These are phyloP conservation scores for Apteryx mantelli DNA, from an alignment of 2,113 vertebrate genomes.

Conservation along the genomic window DNA sequence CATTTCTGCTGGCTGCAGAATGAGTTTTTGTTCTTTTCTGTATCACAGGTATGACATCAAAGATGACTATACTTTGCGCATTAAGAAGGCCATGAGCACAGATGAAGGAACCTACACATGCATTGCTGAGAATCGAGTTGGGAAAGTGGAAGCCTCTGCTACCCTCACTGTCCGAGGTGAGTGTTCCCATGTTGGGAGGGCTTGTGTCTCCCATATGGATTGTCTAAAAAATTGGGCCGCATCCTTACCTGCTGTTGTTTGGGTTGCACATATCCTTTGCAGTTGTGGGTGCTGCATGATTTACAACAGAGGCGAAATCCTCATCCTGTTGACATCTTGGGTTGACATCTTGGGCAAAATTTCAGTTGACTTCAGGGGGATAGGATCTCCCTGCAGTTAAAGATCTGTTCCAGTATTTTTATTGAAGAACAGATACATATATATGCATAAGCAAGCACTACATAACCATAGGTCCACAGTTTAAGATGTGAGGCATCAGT, in stretches of 20 bases:
- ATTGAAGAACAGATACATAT: neutral
- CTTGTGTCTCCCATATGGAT: neutral
- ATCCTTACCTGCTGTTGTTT: neutral
- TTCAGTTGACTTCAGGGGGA: neutral
- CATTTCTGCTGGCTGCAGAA: neutral
- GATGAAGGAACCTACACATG: constrained; percentile 94
- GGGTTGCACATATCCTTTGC: neutral
- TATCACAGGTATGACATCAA: constrained; percentile 92
- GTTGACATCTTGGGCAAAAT: neutral
- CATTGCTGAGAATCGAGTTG: constrained; percentile 94
- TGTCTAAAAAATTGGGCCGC: neutral
- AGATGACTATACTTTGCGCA: constrained; percentile 93
- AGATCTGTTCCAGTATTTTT: neutral
- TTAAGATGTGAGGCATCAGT: neutral
- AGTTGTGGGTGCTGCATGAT: neutral
- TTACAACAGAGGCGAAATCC: neutral
- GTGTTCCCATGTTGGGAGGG: neutral
- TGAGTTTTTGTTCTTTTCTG: neutral
- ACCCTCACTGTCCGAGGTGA: constrained; percentile 95
- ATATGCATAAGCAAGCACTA: neutral
- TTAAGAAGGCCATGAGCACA: constrained; percentile 87
- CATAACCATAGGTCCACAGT: neutral
- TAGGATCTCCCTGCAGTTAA: neutral
- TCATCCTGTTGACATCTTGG: neutral
- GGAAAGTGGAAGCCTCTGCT: constrained; percentile 92